Evolutionary conservation across 35 echinoderm and acorn worm species (phyloP).

Genomic region (Apostichopus japonicus): DNA sequence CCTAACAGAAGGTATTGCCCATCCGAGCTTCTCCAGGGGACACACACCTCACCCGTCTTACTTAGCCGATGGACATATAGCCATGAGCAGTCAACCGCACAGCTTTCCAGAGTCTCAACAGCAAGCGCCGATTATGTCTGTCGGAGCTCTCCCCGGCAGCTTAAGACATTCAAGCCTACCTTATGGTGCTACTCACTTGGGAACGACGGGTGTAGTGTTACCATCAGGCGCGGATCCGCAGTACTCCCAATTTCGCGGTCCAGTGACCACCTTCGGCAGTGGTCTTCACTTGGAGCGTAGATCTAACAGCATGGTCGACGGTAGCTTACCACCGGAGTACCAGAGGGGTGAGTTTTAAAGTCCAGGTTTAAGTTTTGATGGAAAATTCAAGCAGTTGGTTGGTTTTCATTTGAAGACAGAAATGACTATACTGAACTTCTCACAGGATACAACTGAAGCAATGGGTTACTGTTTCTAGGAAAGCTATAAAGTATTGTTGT

Average conservation of each 20-base stretch:
- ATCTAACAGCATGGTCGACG: not conserved
- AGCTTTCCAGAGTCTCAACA: not conserved
- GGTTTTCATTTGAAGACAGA: no score
- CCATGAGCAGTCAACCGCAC: not conserved
- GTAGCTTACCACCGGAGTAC: not conserved
- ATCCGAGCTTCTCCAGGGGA: not conserved
- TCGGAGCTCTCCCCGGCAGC: not conserved
- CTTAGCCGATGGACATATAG: not conserved
- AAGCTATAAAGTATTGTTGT: no score
- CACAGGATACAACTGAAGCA: not conserved
- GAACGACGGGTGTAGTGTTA: not conserved
- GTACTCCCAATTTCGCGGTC: not conserved
- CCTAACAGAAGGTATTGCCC: not conserved
- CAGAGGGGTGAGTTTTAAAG: not conserved
- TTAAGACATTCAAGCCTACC: not conserved
- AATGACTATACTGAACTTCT: not conserved
- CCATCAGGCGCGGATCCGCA: not conserved
- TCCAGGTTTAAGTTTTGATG: no score
- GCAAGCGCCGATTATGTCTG: conserved; percentile 19
- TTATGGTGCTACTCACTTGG: not conserved
- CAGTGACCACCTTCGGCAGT: not conserved
- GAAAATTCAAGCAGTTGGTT: no score
- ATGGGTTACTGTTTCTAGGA: no score
- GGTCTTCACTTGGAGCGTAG: not conserved
- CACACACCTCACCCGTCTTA: not conserved